Percentiles rank a stretch among this genome's conserved stretches.
These are phyloP conservation scores for Falco naumanni DNA, from an alignment of 2,797 vertebrate species.

Conservation along the genomic window DNA sequence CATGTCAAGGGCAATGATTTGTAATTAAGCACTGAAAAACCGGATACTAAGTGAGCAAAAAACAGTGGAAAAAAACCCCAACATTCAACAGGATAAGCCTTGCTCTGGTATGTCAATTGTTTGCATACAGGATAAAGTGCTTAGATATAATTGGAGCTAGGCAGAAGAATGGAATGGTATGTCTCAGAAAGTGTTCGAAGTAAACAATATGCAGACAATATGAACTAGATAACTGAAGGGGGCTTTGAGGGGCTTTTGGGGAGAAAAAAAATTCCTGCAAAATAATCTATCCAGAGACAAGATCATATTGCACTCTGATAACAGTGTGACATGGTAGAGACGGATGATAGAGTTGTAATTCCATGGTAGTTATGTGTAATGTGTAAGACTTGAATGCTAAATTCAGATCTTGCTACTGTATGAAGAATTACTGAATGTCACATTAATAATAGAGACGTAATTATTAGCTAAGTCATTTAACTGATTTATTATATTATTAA, in stretches of 20 bases:
- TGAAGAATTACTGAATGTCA: neutral
- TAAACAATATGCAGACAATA: neutral
- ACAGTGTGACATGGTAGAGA: rapidly evolving
- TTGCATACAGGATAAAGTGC: neutral
- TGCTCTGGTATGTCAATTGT: neutral
- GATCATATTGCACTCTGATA: neutral
- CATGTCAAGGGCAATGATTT: neutral
- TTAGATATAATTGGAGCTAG: neutral
- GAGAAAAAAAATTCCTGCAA: rapidly evolving
- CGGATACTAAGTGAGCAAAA: neutral
- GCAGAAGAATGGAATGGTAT: neutral
- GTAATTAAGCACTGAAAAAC: neutral
- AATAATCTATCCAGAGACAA: rapidly evolving
- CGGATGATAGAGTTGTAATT: neutral
- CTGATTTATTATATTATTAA: neutral
- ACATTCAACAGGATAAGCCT: neutral
- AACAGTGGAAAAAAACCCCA: neutral
- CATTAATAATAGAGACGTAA: neutral
- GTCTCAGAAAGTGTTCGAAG: neutral
- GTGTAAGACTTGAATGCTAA: neutral
- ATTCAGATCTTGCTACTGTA: neutral
- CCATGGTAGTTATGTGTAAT: neutral
- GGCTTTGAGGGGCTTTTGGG: neutral
- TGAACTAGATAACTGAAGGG: neutral
- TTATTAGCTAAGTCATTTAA: neutral